Conservation (phyloP, 2,888 invertebrate species). For the Hypsopygia costalis region DNA sequence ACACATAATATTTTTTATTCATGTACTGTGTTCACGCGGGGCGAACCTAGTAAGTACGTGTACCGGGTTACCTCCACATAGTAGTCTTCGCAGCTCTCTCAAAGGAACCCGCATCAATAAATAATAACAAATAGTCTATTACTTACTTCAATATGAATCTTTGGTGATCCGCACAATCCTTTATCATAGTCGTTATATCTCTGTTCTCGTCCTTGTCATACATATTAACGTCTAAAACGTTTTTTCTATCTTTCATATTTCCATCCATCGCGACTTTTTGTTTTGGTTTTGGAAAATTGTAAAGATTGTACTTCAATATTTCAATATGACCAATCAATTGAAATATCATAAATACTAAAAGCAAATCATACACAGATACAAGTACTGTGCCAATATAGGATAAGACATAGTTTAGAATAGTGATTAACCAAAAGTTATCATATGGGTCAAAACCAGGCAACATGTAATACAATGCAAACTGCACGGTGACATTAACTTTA, state of each 20-base stretch:
- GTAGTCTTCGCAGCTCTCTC: too few relatives aligned
- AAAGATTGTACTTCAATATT: constrained; percentile 13
- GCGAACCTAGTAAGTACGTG: too few relatives aligned
- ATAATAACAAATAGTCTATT: too few relatives aligned
- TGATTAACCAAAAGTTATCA: constrained; percentile 12
- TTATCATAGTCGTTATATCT: too few relatives aligned
- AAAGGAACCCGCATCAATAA: too few relatives aligned
- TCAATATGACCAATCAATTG: constrained; percentile 22
- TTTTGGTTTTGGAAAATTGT: constrained; percentile 10
- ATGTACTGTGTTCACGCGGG: too few relatives aligned
- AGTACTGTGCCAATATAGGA: constrained; percentile 6
- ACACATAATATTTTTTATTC: too few relatives aligned
- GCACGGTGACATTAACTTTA: constrained; percentile 5
- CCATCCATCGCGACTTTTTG: neutral
- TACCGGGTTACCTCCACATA: too few relatives aligned
- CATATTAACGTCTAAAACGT: too few relatives aligned
- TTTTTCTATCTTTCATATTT: too few relatives aligned
- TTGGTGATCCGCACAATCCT: neutral
- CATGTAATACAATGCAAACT: constrained; percentile 14
- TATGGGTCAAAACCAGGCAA: constrained; percentile 14
- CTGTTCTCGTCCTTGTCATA: too few relatives aligned
- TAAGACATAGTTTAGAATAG: constrained; percentile 9
- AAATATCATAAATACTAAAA: constrained; percentile 16
- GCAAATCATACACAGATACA: constrained; percentile 15
- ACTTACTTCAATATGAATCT: too few relatives aligned